Base-by-base conservation (phyloP, 2,797 vertebrate genomes). In the Siniperca obscura region DNA sequence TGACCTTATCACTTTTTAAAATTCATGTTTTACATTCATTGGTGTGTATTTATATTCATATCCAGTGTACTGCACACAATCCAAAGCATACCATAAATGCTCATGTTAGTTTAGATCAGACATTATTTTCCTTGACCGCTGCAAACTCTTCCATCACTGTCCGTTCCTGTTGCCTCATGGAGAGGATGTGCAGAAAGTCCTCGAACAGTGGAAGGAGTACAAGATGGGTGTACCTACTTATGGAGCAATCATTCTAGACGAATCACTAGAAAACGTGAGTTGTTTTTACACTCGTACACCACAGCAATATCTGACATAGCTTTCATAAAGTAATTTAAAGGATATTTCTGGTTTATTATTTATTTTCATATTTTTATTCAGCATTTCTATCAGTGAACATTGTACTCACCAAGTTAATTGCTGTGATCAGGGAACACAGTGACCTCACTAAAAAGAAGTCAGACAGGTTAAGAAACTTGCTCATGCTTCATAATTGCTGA, bases 141-240 rank as follows among this genome's bases (percentile, higher is more conserved):
- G 3, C 57, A 75, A 93, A 99, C 98, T 99, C 75, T 99, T 99
- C 93, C 97, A 88, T 90, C 98, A 99, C 93, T 99, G 98, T 93
- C 98, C 98, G 1, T 99, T 99, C 94, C 95, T 99, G 91, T 91
- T 99, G 95, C 98, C 98, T 85, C 96, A 98, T 84, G 98, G 98
- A 83, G 98, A 98, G 94, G 98, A 99, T 87, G 98, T 99, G 71
- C 97, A 98, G 90, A 98, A 97, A 76, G 96, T 99, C 91, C 95
- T 99, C 67, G 98, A 99, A 44, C 96, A 98, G 76, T 99, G 98
- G 98, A 99, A 99, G 92, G 98, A 99, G 88, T 99, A 99, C 87
- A 99, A 99, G 95, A 99, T 99, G 98, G 98, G 98, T 74, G 98
- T 99, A 21, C 98, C 98, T n/a, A 99, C 98, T 0, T 99, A 98